Percentiles rank a stretch among this genome's conserved stretches.
Conservation (phyloP, 1,140 invertebrate species). For the Aphidius gifuensis region DNA sequence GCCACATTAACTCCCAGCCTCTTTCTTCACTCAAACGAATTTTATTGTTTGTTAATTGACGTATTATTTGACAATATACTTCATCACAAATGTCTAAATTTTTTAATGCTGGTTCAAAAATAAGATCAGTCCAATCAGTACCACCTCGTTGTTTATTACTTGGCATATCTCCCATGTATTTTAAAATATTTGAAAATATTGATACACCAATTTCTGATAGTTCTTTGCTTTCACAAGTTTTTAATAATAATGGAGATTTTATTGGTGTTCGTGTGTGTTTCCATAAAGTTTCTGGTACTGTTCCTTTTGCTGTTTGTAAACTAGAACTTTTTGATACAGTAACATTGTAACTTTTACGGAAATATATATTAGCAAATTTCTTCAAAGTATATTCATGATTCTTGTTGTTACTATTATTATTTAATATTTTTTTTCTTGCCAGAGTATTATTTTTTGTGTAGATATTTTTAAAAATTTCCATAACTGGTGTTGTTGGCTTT, state of each 20-base stretch:
- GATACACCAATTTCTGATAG: conserved; percentile 71
- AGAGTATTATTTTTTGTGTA: conserved; percentile 42
- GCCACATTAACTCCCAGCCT: conserved; percentile 92
- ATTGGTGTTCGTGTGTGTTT: conserved; percentile 80
- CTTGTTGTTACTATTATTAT: conserved; percentile 43
- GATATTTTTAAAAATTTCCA: conserved; percentile 60
- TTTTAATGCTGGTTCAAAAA: conserved; percentile 78
- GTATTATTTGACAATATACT: conserved; percentile 92
- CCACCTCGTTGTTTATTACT: conserved; percentile 66
- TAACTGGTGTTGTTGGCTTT: conserved; percentile 62
- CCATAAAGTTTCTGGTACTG: conserved; percentile 70
- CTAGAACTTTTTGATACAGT: conserved; percentile 26
- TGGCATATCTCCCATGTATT: conserved; percentile 94
- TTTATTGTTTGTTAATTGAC: conserved; percentile 87
- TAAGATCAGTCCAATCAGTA: conserved; percentile 82
- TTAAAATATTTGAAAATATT: conserved; percentile 79
- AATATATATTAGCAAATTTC: conserved; percentile 79
- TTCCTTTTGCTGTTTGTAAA: conserved; percentile 61
- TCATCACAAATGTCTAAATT: conserved; percentile 83
- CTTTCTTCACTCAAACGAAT: conserved; percentile 80
- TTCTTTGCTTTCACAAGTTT: conserved; percentile 73
- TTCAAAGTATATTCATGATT: conserved; percentile 73
- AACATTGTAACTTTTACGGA: conserved; percentile 58
- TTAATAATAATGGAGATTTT: conserved; percentile 81
- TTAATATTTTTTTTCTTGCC: conserved; percentile 15